These are phyloP conservation scores for Dinocampus coccinellae DNA, from an alignment of 2,888 invertebrate genomes.

Conservation along the genomic window DNA sequence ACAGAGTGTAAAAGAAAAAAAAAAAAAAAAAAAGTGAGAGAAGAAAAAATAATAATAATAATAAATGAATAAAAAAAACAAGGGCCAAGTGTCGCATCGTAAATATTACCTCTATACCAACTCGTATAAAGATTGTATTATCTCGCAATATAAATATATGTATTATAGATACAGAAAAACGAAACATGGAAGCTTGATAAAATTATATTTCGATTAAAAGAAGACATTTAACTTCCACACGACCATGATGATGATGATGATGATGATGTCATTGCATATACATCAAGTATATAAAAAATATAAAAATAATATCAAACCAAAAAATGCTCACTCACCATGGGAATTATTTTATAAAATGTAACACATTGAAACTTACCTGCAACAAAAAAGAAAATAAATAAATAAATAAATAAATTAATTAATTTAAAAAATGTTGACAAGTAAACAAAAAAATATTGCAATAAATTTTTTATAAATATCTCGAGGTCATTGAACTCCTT, in stretches of 20 bases:
- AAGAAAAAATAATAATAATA: slow-evolving; percentile 18
- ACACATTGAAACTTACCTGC: slow-evolving; percentile 27
- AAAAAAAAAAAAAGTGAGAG: background rate
- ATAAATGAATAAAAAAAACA: slow-evolving; percentile 24
- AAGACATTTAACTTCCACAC: slow-evolving; percentile 2
- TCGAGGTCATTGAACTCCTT: too few species aligned
- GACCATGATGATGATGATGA: background rate
- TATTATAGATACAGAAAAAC: background rate
- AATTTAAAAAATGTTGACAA: too few species aligned
- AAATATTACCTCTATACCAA: slow-evolving; percentile 38
- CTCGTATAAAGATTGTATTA: slow-evolving; percentile 28
- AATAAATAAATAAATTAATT: slow-evolving; percentile 8
- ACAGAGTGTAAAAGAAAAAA: background rate
- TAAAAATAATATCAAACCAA: background rate
- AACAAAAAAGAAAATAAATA: slow-evolving; percentile 30
- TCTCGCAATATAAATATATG: slow-evolving; percentile 24
- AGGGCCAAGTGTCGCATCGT: slow-evolving; percentile 39
- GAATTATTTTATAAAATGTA: background rate
- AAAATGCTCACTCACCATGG: background rate
- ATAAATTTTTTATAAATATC: too few species aligned
- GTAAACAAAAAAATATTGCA: too few species aligned
- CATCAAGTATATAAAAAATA: background rate
- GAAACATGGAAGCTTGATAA: slow-evolving; percentile 9
- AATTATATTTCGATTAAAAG: slow-evolving; percentile 20
- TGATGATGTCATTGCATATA: background rate